These are phyloP conservation scores for Lutraria rhynchaena DNA, from an alignment of 1,140 invertebrate species.

Conservation along the genomic window DNA sequence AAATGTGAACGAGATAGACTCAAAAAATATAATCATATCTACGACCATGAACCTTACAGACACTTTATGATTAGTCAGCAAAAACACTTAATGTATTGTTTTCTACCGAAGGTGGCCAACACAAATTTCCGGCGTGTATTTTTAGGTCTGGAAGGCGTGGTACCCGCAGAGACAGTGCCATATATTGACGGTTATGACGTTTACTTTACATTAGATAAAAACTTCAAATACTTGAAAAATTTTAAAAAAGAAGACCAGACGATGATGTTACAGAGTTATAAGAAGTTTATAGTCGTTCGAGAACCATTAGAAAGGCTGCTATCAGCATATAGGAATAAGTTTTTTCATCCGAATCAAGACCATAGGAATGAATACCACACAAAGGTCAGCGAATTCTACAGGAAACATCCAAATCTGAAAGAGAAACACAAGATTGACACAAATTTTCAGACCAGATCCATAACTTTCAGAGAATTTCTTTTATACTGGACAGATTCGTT, in stretches of 20 bases:
- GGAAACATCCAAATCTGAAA: not conserved
- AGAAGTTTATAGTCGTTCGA: constrained; percentile 41
- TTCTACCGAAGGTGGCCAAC: constrained; percentile 48
- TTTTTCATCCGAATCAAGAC: constrained; percentile 21
- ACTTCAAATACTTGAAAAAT: constrained; percentile 14
- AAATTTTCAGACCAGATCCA: not conserved
- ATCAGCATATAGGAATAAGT: constrained; percentile 40
- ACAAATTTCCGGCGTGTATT: constrained; percentile 48
- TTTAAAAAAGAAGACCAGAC: not conserved
- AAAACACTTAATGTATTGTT: constrained; percentile 24
- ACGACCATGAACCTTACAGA: not conserved
- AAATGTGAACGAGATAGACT: no score
- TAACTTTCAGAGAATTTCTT: constrained; percentile 33
- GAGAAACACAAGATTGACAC: not conserved
- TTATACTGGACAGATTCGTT: constrained; percentile 12
- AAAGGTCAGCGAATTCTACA: constrained; percentile 4
- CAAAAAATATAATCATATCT: not conserved
- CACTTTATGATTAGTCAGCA: constrained; percentile 14
- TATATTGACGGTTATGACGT: constrained; percentile 36
- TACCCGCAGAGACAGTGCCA: not conserved
- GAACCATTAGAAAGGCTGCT: constrained; percentile 46
- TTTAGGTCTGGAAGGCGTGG: constrained; percentile 28
- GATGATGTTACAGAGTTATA: not conserved
- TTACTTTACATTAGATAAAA: constrained; percentile 27
- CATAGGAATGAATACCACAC: constrained; percentile 10